Evolutionary conservation across 2,797 vertebrate species (phyloP).

Genomic region (Emydoidea blandingii): DNA sequence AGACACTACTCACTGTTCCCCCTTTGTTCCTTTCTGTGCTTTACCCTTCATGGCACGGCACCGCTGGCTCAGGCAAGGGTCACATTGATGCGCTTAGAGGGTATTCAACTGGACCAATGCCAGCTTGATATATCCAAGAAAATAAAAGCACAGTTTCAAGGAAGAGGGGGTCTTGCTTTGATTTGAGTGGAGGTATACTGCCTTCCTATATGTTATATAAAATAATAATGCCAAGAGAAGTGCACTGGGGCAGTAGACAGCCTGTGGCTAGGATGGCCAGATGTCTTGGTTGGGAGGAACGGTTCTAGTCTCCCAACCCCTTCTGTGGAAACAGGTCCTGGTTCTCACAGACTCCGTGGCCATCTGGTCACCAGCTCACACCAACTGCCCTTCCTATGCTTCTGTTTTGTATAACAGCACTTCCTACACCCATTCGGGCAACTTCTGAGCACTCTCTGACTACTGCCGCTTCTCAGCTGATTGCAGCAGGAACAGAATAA

Average conservation of each 20-base stretch:
- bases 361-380: not conserved
- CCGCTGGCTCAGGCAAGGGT: not conserved
- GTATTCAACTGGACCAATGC: not conserved
- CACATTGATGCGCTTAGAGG: not conserved
- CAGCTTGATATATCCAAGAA: not conserved
- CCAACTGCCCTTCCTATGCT: not conserved
- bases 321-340: not conserved
- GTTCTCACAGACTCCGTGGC: not conserved
- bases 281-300: not conserved
- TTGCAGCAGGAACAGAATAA: not conserved
- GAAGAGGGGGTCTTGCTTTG: not conserved
- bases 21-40: not conserved
- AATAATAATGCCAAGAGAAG: not conserved
- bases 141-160: constrained; percentile 42
- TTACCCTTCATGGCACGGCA: accelerated
- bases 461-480: not conserved
- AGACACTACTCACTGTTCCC: not conserved
- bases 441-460: not conserved
- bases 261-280: not conserved
- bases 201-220: not conserved
- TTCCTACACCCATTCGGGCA: not conserved
- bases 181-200: not conserved
- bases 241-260: not conserved
- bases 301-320: not conserved
- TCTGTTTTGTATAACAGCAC: not conserved